Base-by-base conservation (phyloP, 2,888 invertebrate genomes). In the Phragmatobia fuliginosa region DNA sequence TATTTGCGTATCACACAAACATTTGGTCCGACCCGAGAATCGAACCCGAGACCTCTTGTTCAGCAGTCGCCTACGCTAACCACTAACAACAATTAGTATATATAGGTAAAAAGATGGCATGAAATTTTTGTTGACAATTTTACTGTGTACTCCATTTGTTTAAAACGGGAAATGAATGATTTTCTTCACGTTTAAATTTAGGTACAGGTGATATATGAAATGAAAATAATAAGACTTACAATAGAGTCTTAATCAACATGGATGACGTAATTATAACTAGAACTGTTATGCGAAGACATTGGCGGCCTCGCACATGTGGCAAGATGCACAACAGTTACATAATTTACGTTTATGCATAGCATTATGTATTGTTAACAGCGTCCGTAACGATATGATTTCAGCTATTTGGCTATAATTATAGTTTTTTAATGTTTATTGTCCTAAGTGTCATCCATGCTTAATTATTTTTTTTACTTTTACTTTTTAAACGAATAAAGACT, bases 191-290 rank as follows among this genome's bases (percentile, higher is more conserved):
- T n/a, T n/a, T n/a, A 38, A 14, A 38, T 38, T 38, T 3, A 14
- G 38, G 38, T 36, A 11, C 38, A 38, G 1, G 14, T 38, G 38
- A 38, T 10, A 38, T 38, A 14, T 38, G 11, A 38, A 38, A 38
- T 2, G 10, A 38, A 10, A 38, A 63, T 32, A 14, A 49, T 32
- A 14, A 16, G 25, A 25, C 10, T 31, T 31, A 2, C 49, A 49
- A 63, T 63, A 63, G 31, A 45, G 16, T 63, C n/a, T 49, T 49
- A 49, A 49, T 32, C 32, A 49, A 49, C 63, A 63, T n/a, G n/a
- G 49, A 45, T 63, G 49, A 63, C 33, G 63, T 64, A 64, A 64
- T 52, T 25, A 18, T 8, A 33, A 16, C 32, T 32, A 49, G n/a
- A 45, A 49, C 8, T 49, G 31, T 21, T 32, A 45, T 33, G 56